A percentile compares a stretch with the other conserved stretches of the same genome.
These are phyloP conservation scores for Caenorhabditis sp. DNA, from an alignment of 2,888 invertebrate genomes.

Conservation along the genomic window DNA sequence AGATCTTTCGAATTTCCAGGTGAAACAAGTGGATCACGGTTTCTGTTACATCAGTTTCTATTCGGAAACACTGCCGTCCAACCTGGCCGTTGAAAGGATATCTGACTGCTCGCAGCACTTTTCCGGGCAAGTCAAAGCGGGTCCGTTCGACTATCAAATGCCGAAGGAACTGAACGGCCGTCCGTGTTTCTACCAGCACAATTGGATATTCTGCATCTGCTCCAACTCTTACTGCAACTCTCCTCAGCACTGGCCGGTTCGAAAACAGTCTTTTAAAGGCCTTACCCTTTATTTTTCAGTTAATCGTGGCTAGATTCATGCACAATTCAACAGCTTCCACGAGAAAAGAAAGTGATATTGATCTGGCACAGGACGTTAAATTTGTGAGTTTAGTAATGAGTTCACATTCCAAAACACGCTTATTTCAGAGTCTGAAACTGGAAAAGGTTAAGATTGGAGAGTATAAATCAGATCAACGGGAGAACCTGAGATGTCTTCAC, in stretches of 20 bases:
- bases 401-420: too few relatives aligned
- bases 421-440: neutral
- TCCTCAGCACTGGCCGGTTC: constrained; percentile 41
- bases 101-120: constrained; percentile 25
- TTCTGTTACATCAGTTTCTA: constrained; percentile 28
- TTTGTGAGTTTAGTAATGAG: too few relatives aligned
- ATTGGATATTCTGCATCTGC: constrained; percentile 33
- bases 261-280: neutral
- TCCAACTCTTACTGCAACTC: constrained; percentile 19
- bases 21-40: neutral
- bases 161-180: neutral
- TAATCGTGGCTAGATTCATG: constrained; percentile 27
- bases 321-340: too few relatives aligned
- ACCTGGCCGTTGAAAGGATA: neutral
- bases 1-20: constrained; percentile 3
- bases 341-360: neutral
- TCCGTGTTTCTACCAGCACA: constrained; percentile 26
- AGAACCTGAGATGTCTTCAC: constrained; percentile 25
- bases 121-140: constrained; percentile 9
- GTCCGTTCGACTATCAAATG: neutral
- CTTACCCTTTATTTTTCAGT: constrained; percentile 8
- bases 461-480: neutral
- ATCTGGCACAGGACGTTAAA: neutral
- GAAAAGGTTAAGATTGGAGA: neutral
- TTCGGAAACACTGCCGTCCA: neutral